Conservation (phyloP, 2,888 invertebrate genomes). For the Ectemnius lituratus region DNA sequence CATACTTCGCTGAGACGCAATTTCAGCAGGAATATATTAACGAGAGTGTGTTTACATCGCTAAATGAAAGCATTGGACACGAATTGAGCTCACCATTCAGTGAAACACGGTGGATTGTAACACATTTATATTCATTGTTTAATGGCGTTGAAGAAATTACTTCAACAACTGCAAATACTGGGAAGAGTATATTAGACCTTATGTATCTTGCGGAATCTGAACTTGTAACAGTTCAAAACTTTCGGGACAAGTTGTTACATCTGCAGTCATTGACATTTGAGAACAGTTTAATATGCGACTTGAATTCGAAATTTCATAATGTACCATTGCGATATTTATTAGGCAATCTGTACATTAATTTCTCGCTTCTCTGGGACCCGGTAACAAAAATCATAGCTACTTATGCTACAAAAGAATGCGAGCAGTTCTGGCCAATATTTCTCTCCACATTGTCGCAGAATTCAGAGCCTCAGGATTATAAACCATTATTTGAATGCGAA, state of each 20-base stretch:
- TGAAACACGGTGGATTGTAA: constrained; percentile 83
- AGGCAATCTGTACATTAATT: constrained; percentile 91
- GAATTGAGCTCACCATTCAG: constrained; percentile 69
- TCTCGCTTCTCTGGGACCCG: constrained; percentile 94
- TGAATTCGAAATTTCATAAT: constrained; percentile 80
- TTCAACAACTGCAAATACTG: constrained; percentile 67
- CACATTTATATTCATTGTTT: constrained; percentile 88
- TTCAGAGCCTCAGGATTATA: constrained; percentile 47
- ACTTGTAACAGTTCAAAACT: constrained; percentile 86
- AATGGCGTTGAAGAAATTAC: constrained; percentile 80
- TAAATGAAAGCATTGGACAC: constrained; percentile 47
- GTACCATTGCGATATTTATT: constrained; percentile 89
- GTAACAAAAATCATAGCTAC: constrained; percentile 86
- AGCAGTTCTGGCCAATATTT: constrained; percentile 88
- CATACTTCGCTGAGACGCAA: constrained; percentile 58
- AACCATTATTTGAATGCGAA: constrained; percentile 59
- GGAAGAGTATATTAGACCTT: constrained; percentile 61
- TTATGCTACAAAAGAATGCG: constrained; percentile 81
- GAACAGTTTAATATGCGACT: constrained; percentile 75
- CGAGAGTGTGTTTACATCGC: constrained; percentile 57
- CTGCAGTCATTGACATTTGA: constrained; percentile 85
- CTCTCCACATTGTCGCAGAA: constrained; percentile 79
- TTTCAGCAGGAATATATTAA: constrained; percentile 60
- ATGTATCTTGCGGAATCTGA: constrained; percentile 84
- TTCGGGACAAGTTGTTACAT: constrained; percentile 87